Base-by-base conservation (phyloP, 2,888 invertebrate genomes). In the Apotomis betuletana region DNA sequence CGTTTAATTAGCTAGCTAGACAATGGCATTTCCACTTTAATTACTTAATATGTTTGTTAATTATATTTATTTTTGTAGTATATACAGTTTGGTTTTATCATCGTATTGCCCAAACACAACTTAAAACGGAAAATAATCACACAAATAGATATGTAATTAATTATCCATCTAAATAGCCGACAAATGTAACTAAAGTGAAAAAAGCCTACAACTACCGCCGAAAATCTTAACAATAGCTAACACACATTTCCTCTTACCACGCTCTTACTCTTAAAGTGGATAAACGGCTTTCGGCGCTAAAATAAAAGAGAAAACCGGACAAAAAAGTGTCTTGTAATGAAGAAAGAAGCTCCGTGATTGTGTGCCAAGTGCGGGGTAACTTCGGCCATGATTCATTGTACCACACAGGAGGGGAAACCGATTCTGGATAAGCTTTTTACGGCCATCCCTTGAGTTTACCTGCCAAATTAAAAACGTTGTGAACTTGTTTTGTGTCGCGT, bases 281-380 rank as follows among this genome's bases (percentile, higher is more conserved):
- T 82, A 80, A 81, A 80, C 79, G 79, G 77, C 77, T 82, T 80
- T 79, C 75, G 74, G 64, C 75, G 73, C 76, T 80, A 80, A 81
- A 81, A 80, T 77, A 79, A 78, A 79, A 77, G 76, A 75, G 76
- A 74, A 77, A 77, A 75, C 69, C 70, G 61, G 77, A 74, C 72
- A 70, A 80, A 80, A 80, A 84, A 81, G 78, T 80, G 79, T 79
- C 79, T 77, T 80, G 80, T 83, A 85, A 84, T 83, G 82, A 84
- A 81, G 81, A 83, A 81, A 79, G 80, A 83, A 82, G 79, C 78
- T 73, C 73, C 80, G 80, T 79, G 80, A 84, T 84, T 82, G 83
- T 81, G 81, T 84, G 84, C 81, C 80, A 83, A 85, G 80, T 82
- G 81, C 78, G 80, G 79, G 79, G 81, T 81, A 84, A 83, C 81